Evolutionary conservation across 2,888 invertebrate genomes (phyloP).

Genomic region (Xiphydria camelus): DNA sequence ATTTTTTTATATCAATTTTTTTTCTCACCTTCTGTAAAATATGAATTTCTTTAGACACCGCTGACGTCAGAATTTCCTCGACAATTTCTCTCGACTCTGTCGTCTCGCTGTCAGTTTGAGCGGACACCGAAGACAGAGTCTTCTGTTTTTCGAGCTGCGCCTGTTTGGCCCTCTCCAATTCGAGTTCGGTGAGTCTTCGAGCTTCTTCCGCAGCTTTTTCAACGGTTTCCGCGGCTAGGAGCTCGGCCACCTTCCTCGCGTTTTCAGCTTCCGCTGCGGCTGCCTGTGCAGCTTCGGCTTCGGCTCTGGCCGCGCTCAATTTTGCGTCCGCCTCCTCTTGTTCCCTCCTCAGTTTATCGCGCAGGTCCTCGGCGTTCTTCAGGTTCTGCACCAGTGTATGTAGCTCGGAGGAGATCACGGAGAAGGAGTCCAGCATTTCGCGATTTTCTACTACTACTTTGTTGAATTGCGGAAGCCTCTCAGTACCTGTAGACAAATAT

Average conservation of each 20-base stretch:
- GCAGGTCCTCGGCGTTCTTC: conserved; percentile 60
- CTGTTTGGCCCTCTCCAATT: conserved; percentile 34
- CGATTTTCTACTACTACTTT: conserved; percentile 66
- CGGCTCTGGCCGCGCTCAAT: conserved; percentile 58
- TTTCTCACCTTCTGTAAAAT: conserved; percentile 44
- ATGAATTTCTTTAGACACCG: conserved; percentile 46
- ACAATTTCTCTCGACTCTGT: conserved; percentile 26
- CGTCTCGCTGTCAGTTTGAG: conserved; percentile 37
- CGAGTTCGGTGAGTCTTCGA: conserved; percentile 34
- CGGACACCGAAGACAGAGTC: conserved; percentile 32
- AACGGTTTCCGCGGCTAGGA: conserved; percentile 50
- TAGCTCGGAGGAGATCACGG: conserved; percentile 65
- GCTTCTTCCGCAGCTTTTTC: conserved; percentile 48
- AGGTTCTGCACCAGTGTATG: conserved; percentile 64
- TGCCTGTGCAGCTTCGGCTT: conserved; percentile 57
- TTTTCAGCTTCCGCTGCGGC: conserved; percentile 57
- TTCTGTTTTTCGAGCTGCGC: conserved; percentile 28
- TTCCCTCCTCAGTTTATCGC: conserved; percentile 57
- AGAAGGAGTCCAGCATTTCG: conserved; percentile 71
- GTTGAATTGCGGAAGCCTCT: conserved; percentile 59
- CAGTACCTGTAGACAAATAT: conserved; percentile 46
- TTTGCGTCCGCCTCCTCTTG: conserved; percentile 59
- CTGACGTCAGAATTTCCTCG: conserved; percentile 41
- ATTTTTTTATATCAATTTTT: not conserved
- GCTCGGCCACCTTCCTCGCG: conserved; percentile 58